Evolutionary conservation across 2,888 invertebrate species (phyloP).

Genomic region (Acanthosepion esculentum): DNA sequence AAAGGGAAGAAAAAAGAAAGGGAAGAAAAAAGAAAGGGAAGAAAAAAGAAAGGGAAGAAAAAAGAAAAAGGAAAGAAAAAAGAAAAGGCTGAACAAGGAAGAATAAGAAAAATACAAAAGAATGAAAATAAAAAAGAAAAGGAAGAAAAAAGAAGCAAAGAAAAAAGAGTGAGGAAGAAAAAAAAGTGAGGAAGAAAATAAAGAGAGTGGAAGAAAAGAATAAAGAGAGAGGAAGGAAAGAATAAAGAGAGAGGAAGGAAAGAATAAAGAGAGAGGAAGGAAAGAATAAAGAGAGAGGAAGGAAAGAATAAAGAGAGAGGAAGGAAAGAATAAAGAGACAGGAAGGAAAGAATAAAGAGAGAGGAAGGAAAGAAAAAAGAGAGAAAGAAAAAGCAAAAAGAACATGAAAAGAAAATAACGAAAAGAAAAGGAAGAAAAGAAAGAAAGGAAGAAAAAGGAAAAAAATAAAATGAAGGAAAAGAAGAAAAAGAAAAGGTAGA

Average conservation of each 20-base stretch:
- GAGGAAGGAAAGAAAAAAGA: neutral
- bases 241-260: neutral
- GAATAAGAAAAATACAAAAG: too few relatives aligned
- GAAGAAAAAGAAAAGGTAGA: conserved; percentile 38
- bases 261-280: neutral
- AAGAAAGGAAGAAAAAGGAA: conserved; percentile 42
- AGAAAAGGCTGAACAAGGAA: too few relatives aligned
- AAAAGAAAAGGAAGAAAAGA: neutral
- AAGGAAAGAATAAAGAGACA: too few relatives aligned
- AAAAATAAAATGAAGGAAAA: conserved; percentile 47
- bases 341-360: too few relatives aligned
- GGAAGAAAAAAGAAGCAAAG: neutral
- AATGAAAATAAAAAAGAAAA: neutral
- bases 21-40: too few relatives aligned
- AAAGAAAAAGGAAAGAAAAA: neutral
- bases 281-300: neutral
- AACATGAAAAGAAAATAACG: neutral
- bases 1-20: too few relatives aligned
- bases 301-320: neutral
- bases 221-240: neutral
- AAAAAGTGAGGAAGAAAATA: too few relatives aligned
- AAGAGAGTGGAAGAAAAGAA: neutral
- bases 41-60: too few relatives aligned
- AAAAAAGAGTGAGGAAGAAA: too few relatives aligned
- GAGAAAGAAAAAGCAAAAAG: neutral